phyloP scores from a whole-genome alignment of 2,113 vertebrate genomes.

The Platycercus adscitus region DNA sequence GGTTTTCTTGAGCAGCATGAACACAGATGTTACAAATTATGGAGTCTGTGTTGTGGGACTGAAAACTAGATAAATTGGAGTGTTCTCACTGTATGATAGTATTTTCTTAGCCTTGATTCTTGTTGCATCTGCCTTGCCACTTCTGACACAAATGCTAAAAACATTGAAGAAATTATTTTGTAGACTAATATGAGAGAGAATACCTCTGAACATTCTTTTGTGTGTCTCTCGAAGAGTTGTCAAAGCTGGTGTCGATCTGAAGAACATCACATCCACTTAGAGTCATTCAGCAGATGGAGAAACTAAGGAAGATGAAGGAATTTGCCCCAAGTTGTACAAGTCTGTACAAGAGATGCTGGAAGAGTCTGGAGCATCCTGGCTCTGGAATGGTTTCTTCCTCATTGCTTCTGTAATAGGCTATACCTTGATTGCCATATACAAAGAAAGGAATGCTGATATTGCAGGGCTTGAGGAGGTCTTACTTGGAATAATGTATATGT shows the following conservation, averaged over 20 bases:
- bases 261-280: accelerated
- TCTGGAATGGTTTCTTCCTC: neutral
- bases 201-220: neutral
- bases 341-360: neutral
- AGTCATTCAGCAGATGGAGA: neutral
- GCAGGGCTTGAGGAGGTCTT: neutral
- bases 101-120: neutral
- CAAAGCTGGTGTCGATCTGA: neutral
- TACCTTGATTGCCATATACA: neutral
- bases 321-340: neutral
- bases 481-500: accelerated
- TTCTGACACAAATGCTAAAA: neutral
- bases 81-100: accelerated
- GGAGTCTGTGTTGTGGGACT: neutral
- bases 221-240: neutral
- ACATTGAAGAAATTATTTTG: neutral
- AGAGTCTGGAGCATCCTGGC: neutral
- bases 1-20: neutral
- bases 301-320: neutral
- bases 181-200: neutral
- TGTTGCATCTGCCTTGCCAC: neutral
- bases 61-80: no score
- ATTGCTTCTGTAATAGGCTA: accelerated
- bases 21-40: neutral
- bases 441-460: neutral